A percentile compares a stretch with the other conserved stretches of the same genome.
Conservation (phyloP, 1,140 invertebrate species). For the Atopsyche davidsoni region DNA sequence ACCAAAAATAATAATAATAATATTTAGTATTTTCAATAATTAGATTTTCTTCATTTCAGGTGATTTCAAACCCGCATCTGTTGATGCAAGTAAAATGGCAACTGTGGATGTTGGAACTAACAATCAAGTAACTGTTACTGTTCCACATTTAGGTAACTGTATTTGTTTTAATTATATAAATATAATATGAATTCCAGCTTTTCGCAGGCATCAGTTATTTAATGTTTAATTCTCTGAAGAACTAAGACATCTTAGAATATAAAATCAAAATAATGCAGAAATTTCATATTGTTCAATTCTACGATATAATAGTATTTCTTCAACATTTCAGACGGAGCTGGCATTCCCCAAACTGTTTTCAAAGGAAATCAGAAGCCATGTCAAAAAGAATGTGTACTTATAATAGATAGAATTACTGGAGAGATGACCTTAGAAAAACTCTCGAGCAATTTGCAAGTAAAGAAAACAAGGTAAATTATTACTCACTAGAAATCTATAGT, state of each 20-base stretch:
- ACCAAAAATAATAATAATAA: too few relatives aligned
- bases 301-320: neutral
- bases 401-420: conserved; percentile 85
- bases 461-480: conserved; percentile 76
- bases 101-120: conserved; percentile 81
- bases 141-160: conserved; percentile 74
- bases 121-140: conserved; percentile 86
- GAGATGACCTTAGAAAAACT: conserved; percentile 90
- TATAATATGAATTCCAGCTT: neutral
- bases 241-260: neutral
- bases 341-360: conserved; percentile 84
- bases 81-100: conserved; percentile 85
- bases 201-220: neutral
- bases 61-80: conserved; percentile 96
- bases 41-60: conserved; percentile 54
- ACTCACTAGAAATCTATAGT: too few relatives aligned
- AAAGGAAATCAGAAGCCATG: conserved; percentile 88
- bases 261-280: too few relatives aligned
- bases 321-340: conserved; percentile 64
- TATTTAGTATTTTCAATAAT: too few relatives aligned
- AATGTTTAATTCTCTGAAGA: neutral
- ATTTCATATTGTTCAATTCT: neutral
- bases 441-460: conserved; percentile 85
- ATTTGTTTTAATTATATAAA: conserved; percentile 4
- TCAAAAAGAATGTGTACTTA: conserved; percentile 89